Evolutionary conservation across 1,140 invertebrate genomes (phyloP).

Genomic region (Drosophila oshimai): DNA sequence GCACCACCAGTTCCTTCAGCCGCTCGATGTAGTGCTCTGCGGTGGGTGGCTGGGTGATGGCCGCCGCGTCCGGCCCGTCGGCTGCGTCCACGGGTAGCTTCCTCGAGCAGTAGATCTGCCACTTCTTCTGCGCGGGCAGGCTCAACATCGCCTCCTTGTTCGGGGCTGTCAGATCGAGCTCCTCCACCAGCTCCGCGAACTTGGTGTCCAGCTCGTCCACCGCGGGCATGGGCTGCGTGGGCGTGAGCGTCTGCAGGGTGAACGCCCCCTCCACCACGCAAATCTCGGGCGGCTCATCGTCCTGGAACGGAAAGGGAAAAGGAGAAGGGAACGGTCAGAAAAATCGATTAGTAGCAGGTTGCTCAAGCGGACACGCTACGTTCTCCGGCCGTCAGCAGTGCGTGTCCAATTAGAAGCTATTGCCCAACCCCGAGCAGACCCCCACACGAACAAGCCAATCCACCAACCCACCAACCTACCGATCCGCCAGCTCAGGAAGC

Average conservation of each 20-base stretch:
- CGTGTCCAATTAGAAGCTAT: conserved; percentile 57
- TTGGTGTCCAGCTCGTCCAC: conserved; percentile 96
- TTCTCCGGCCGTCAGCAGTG: conserved; percentile 38
- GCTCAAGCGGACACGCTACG: background rate
- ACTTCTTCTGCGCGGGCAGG: conserved; percentile 96
- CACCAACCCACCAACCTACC: background rate
- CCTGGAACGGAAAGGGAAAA: conserved; percentile 83
- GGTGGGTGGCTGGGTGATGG: conserved; percentile 87
- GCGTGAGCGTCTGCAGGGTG: conserved; percentile 92
- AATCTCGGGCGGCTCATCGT: conserved; percentile 95
- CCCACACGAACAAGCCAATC: background rate
- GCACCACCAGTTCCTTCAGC: conserved; percentile 88
- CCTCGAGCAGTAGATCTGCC: conserved; percentile 98
- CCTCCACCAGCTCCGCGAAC: conserved; percentile 97
- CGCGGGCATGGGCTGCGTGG: conserved; percentile 94
- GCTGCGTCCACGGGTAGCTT: conserved; percentile 86
- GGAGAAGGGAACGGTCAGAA: no score
- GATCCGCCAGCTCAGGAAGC: background rate
- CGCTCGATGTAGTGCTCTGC: conserved; percentile 95
- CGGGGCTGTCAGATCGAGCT: conserved; percentile 95
- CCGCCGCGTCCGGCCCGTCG: conserved; percentile 84
- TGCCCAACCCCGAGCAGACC: conserved; percentile 28
- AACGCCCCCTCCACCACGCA: conserved; percentile 94
- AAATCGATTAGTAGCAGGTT: background rate
- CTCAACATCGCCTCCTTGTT: conserved; percentile 96